phyloP scores from a whole-genome alignment of 2,888 invertebrate genomes.

The Eristalis pertinax region DNA sequence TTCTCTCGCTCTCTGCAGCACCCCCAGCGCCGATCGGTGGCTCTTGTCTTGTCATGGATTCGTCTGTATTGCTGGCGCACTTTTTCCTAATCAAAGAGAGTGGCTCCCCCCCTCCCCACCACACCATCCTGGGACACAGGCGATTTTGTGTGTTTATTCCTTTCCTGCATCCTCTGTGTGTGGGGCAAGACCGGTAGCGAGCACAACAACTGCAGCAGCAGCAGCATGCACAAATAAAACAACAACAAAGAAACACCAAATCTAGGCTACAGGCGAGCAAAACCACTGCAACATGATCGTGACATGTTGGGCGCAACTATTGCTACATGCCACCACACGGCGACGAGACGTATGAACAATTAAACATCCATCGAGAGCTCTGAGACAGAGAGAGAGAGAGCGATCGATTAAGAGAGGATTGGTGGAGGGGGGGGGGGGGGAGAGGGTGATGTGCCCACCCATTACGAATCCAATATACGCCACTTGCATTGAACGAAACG shows the following conservation, averaged over 20 bases:
- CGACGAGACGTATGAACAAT: conserved; percentile 57
- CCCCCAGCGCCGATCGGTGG: not conserved
- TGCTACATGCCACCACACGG: conserved; percentile 41
- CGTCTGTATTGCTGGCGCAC: not conserved
- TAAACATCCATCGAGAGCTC: conserved; percentile 60
- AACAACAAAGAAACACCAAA: not conserved
- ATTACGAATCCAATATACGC: conserved; percentile 37
- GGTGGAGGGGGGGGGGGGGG: not conserved
- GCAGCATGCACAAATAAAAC: not conserved
- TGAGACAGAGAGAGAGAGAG: conserved; percentile 3
- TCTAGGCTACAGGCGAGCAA: conserved; percentile 41
- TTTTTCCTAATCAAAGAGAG: conserved; percentile 21
- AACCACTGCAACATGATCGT: conserved; percentile 60
- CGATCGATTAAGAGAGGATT: not conserved
- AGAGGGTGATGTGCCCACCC: conserved; percentile 51
- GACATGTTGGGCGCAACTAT: conserved; percentile 64
- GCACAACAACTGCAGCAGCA: not conserved
- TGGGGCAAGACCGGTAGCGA: conserved; percentile 49
- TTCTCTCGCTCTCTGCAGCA: not conserved
- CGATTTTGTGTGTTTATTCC: not conserved
- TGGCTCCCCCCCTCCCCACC: not conserved
- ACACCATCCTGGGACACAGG: not conserved
- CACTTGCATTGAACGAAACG: conserved; percentile 7
- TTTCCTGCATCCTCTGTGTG: conserved; percentile 6
- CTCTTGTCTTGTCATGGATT: not conserved